These are phyloP conservation scores for Trachymyrmex septentrionalis DNA, from an alignment of 1,140 invertebrate genomes.

Conservation along the genomic window DNA sequence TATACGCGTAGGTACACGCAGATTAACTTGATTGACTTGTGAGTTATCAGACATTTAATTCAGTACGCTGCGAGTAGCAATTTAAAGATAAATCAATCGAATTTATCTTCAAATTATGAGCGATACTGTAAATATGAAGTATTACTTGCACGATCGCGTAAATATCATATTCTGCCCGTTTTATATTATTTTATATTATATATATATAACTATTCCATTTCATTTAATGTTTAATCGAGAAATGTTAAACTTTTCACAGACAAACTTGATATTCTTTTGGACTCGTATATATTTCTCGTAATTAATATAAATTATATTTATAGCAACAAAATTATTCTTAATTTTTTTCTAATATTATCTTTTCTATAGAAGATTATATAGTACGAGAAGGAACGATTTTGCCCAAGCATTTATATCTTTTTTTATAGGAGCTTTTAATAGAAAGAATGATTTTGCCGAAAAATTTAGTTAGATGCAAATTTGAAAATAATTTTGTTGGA, in stretches of 20 bases:
- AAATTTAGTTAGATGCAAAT: no score
- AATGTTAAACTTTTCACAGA: background rate
- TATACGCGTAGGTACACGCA: background rate
- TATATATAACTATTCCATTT: slow-evolving; percentile 2
- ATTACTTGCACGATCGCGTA: background rate
- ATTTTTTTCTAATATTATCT: no score
- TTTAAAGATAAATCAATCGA: slow-evolving; percentile 26
- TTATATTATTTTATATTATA: background rate
- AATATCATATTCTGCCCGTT: background rate
- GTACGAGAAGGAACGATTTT: no score
- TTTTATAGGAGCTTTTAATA: background rate
- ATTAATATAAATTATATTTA: slow-evolving; percentile 13
- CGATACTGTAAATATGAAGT: background rate
- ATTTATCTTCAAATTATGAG: background rate
- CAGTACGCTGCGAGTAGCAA: background rate
- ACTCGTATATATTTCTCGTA: slow-evolving; percentile 10
- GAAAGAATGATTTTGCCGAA: no score
- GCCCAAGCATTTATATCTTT: background rate
- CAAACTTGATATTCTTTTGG: background rate
- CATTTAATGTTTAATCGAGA: slow-evolving; percentile 28
- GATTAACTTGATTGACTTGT: slow-evolving; percentile 36
- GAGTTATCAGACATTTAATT: slow-evolving; percentile 6
- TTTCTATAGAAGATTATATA: no score
- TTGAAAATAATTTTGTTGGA: no score
- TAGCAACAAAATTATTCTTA: background rate